phyloP scores from a whole-genome alignment of 2,797 vertebrate species.

The Nothura maculosa region DNA sequence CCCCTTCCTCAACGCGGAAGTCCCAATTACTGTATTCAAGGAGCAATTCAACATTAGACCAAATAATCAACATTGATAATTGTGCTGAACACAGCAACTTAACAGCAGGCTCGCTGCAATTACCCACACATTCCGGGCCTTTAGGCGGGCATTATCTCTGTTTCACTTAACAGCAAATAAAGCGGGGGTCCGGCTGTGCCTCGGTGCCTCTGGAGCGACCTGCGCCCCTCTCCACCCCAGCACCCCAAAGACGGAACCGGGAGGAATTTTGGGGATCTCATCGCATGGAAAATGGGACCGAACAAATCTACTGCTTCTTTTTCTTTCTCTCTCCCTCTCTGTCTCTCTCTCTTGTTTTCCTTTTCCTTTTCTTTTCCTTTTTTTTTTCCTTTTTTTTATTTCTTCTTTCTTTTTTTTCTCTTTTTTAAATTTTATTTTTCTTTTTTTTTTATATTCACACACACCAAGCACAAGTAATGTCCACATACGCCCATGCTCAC shows the following conservation, averaged over 20 bases:
- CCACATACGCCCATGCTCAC: conserved; percentile 18
- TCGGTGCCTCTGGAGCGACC: conserved; percentile 3
- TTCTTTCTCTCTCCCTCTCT: too few species aligned
- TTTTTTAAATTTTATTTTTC: too few species aligned
- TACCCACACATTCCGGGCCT: conserved; percentile 50
- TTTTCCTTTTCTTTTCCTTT: too few species aligned
- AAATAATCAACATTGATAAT: conserved; percentile 59
- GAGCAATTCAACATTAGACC: conserved; percentile 49
- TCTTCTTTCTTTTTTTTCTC: too few species aligned
- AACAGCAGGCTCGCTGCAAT: conserved; percentile 60
- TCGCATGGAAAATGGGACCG: not conserved
- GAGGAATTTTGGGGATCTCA: not conserved
- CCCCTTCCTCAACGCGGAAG: conserved; percentile 56
- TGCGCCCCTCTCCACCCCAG: not conserved
- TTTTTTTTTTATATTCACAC: not conserved
- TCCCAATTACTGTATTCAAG: conserved; percentile 64
- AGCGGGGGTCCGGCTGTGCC: conserved; percentile 21
- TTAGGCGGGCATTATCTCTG: conserved; percentile 40
- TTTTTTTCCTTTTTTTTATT: too few species aligned
- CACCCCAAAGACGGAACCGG: not conserved
- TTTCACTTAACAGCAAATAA: conserved; percentile 68
- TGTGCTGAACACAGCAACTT: conserved; percentile 51
- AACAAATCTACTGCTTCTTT: not conserved
- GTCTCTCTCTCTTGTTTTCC: too few species aligned
- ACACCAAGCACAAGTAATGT: not conserved